Conservation (phyloP, 2,888 invertebrate species). For the Bursaphelenchus okinawaensis region DNA sequence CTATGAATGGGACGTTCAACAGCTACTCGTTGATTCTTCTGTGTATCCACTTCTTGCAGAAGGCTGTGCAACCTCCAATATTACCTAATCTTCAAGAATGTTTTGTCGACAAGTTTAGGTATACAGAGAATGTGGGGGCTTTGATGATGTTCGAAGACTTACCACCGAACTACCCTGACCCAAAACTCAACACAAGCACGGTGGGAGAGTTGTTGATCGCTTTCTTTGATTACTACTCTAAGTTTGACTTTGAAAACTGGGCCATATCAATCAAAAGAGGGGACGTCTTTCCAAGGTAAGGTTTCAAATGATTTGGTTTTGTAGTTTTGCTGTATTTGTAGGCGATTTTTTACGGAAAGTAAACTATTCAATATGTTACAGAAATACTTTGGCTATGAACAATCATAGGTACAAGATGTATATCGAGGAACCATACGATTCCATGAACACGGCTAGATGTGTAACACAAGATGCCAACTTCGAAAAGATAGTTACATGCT, state of each 20-base stretch:
- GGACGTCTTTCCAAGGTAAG: slow-evolving; percentile 25
- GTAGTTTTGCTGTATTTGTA: too few relatives aligned
- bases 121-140: slow-evolving; percentile 17
- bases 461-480: slow-evolving; percentile 19
- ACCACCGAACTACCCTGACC: slow-evolving; percentile 19
- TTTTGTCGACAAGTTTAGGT: slow-evolving; percentile 38
- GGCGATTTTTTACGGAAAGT: not conserved
- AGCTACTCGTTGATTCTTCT: slow-evolving; percentile 56
- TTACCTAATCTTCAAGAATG: slow-evolving; percentile 53
- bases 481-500: slow-evolving; percentile 11
- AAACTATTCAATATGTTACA: slow-evolving; percentile 16
- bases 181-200: slow-evolving; percentile 28
- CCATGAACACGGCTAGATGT: slow-evolving; percentile 47
- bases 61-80: slow-evolving; percentile 42
- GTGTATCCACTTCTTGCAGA: slow-evolving; percentile 53
- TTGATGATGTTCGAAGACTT: slow-evolving; percentile 33
- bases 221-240: slow-evolving; percentile 52
- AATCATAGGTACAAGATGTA: slow-evolving; percentile 34
- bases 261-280: slow-evolving; percentile 42
- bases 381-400: slow-evolving; percentile 14
- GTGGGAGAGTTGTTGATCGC: slow-evolving; percentile 49
- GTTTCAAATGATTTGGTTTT: too few relatives aligned
- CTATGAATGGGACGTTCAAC: slow-evolving; percentile 49
- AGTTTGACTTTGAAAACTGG: slow-evolving; percentile 39
- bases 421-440: slow-evolving; percentile 54